phyloP scores from a whole-genome alignment of 1,140 invertebrate species.

The Hirudo medicinalis region DNA sequence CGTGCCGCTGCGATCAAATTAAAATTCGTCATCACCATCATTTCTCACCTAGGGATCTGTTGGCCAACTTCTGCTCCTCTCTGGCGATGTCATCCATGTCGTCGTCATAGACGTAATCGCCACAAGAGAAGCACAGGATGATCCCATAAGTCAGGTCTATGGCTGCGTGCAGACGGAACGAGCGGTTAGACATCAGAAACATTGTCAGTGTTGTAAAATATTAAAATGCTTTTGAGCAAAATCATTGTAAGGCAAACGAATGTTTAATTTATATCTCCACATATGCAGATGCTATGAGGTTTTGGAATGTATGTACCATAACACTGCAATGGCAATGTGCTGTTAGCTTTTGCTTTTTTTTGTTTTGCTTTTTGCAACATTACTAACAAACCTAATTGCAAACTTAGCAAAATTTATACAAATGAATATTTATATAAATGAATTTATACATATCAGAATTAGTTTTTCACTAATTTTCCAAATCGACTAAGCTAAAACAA shows the following conservation, averaged over 20 bases:
- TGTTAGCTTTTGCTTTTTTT: no score
- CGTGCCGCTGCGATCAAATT: no score
- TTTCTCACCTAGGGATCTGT: constrained; percentile 45
- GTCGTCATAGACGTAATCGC: constrained; percentile 78
- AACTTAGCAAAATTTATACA: no score
- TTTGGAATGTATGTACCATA: no score
- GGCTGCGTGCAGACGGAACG: constrained; percentile 38
- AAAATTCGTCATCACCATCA: neutral
- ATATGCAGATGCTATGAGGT: no score
- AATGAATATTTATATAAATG: no score
- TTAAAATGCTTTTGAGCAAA: neutral
- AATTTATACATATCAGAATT: no score
- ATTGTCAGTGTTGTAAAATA: neutral
- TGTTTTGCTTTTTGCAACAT: no score
- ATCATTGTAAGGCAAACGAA: neutral
- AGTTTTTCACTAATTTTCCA: no score
- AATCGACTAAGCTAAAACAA: neutral
- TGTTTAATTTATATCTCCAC: no score
- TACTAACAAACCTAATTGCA: no score
- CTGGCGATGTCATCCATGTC: constrained; percentile 50
- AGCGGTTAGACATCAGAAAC: neutral
- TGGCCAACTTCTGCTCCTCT: constrained; percentile 48
- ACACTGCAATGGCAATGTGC: no score
- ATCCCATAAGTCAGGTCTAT: constrained; percentile 76
- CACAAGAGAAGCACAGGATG: constrained; percentile 77